Percentiles rank a stretch among this genome's conserved stretches.
Conservation (phyloP, 2,888 invertebrate species). For the Eurytoma adleriae region DNA sequence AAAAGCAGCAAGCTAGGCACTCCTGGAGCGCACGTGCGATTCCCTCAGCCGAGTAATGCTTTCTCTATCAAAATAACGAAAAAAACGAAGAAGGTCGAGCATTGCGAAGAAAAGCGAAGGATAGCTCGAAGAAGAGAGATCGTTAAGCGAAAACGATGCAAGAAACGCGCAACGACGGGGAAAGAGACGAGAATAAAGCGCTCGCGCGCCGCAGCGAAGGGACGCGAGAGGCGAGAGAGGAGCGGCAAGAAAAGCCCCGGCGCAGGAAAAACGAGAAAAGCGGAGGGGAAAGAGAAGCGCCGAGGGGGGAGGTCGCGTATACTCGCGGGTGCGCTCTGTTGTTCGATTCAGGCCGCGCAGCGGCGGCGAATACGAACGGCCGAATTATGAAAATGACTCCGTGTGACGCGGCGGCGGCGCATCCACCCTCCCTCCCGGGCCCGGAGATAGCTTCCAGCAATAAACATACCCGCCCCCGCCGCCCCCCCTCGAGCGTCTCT, state of each 20-base stretch:
- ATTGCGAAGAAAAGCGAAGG: not conserved
- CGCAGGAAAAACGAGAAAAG: slow-evolving; percentile 5
- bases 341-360: slow-evolving; percentile 78
- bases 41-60: too few species aligned
- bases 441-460: slow-evolving; percentile 75
- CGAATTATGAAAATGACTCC: slow-evolving; percentile 80
- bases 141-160: slow-evolving; percentile 57
- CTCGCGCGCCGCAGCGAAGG: slow-evolving; percentile 5
- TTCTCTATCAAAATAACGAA: slow-evolving; percentile 6
- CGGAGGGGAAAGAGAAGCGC: slow-evolving; percentile 39
- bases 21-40: too few species aligned
- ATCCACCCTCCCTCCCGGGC: slow-evolving; percentile 69
- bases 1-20: too few species aligned
- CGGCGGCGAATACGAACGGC: slow-evolving; percentile 79
- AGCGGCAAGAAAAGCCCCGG: slow-evolving; percentile 4
- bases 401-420: slow-evolving; percentile 74
- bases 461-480: slow-evolving; percentile 72
- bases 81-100: slow-evolving; percentile 1
- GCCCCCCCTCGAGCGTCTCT: slow-evolving; percentile 30
- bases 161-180: slow-evolving; percentile 52
- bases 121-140: slow-evolving; percentile 36
- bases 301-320: slow-evolving; percentile 36
- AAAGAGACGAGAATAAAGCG: slow-evolving; percentile 55
- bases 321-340: slow-evolving; percentile 66
- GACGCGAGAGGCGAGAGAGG: slow-evolving; percentile 4